phyloP scores from a whole-genome alignment of 2,888 invertebrate genomes.

The Caenorhabditis afra region DNA sequence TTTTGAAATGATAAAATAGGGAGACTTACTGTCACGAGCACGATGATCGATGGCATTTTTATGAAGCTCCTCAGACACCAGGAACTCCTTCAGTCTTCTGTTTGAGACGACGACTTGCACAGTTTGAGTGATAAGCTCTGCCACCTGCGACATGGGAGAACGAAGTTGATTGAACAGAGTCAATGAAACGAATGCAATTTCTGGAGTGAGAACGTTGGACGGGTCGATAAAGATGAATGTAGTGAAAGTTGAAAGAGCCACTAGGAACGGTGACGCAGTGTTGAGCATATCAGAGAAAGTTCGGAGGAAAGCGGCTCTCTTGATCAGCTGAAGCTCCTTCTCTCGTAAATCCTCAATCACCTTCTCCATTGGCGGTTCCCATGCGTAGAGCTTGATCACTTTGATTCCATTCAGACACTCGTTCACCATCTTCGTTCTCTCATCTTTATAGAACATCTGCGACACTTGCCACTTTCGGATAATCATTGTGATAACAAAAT shows the following conservation, averaged over 20 bases:
- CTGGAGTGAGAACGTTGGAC: slow-evolving; percentile 77
- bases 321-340: slow-evolving; percentile 74
- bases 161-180: slow-evolving; percentile 97
- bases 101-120: slow-evolving; percentile 79
- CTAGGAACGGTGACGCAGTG: slow-evolving; percentile 78
- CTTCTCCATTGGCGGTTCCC: slow-evolving; percentile 82
- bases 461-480: slow-evolving; percentile 81
- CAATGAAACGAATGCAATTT: slow-evolving; percentile 95
- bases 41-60: slow-evolving; percentile 55
- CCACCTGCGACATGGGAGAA: slow-evolving; percentile 94
- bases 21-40: slow-evolving; percentile 69
- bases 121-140: slow-evolving; percentile 79
- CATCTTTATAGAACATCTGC: slow-evolving; percentile 95
- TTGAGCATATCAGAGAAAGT: slow-evolving; percentile 80
- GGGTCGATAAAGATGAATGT: slow-evolving; percentile 77
- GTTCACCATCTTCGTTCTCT: slow-evolving; percentile 93
- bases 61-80: slow-evolving; percentile 70
- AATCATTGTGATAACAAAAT: slow-evolving; percentile 79
- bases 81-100: slow-evolving; percentile 76
- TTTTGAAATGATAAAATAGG: too few species aligned
- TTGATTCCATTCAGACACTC: slow-evolving; percentile 94
- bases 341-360: slow-evolving; percentile 76
- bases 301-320: slow-evolving; percentile 76
- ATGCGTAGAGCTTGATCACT: slow-evolving; percentile 83
- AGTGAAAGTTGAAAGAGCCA: slow-evolving; percentile 79